Percentiles rank a stretch among this genome's conserved stretches.
Conservation (phyloP, 1,140 invertebrate genomes). For the Thalassaphorura encarpata region DNA sequence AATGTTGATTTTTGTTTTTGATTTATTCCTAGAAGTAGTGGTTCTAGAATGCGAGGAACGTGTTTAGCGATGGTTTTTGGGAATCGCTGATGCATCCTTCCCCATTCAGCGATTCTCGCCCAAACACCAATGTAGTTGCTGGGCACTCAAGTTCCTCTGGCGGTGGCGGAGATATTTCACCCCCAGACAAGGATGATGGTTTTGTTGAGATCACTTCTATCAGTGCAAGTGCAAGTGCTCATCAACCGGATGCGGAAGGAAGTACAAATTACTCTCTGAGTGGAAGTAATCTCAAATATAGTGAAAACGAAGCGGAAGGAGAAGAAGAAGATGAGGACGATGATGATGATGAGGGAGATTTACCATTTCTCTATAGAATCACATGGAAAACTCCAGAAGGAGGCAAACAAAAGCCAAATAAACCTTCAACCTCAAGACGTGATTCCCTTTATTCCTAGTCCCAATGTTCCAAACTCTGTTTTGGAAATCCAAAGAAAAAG, state of each 20-base stretch:
- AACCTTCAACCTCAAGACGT: background rate
- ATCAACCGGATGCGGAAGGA: background rate
- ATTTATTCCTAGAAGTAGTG: conserved; percentile 8
- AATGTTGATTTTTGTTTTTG: background rate
- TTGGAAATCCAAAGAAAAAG: background rate
- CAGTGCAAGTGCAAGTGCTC: background rate
- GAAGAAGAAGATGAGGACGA: conserved; percentile 7
- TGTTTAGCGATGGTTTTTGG: conserved; percentile 25
- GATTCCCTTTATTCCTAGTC: background rate
- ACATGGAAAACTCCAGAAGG: background rate
- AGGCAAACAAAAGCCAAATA: background rate
- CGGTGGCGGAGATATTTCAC: background rate
- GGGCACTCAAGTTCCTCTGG: background rate
- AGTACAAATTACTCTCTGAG: background rate
- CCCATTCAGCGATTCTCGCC: background rate
- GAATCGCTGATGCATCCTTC: conserved; percentile 7
- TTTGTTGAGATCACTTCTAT: background rate
- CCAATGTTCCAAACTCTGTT: background rate
- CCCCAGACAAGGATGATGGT: background rate
- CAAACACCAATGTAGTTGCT: background rate
- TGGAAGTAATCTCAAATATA: background rate
- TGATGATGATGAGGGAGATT: conserved; percentile 1
- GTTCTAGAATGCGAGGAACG: conserved; percentile 23
- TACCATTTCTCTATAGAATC: background rate
- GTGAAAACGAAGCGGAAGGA: background rate